Conservation (phyloP, 2,888 invertebrate genomes). For the Dynastes maya region DNA sequence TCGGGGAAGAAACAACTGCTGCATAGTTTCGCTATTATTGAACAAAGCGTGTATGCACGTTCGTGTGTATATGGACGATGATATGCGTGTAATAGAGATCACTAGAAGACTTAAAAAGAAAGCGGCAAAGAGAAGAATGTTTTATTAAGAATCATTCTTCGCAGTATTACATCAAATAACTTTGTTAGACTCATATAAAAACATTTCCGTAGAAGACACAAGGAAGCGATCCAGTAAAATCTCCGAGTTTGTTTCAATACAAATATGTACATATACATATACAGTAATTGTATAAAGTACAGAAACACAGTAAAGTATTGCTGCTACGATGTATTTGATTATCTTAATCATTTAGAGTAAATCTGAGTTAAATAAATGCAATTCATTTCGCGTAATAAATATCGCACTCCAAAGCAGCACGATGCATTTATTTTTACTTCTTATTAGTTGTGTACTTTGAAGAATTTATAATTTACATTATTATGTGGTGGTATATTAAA, state of each 20-base stretch:
- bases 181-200: constrained; percentile 2
- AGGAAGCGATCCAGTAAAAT: not conserved
- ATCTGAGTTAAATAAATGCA: too few relatives aligned
- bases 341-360: too few relatives aligned
- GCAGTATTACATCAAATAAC: constrained; percentile 14
- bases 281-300: not conserved
- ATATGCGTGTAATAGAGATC: constrained; percentile 17
- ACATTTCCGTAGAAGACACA: not conserved
- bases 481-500: too few relatives aligned
- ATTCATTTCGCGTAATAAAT: too few relatives aligned
- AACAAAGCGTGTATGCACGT: constrained; percentile 12
- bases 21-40: constrained; percentile 19
- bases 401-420: too few relatives aligned
- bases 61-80: not conserved
- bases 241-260: not conserved
- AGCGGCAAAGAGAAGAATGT: not conserved
- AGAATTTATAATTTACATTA: too few relatives aligned
- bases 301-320: too few relatives aligned
- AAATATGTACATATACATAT: not conserved
- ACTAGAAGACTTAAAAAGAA: not conserved
- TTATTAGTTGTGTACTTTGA: too few relatives aligned
- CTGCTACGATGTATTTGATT: too few relatives aligned
- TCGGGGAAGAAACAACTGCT: constrained; percentile 22
- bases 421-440: too few relatives aligned
- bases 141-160: constrained; percentile 11